A percentile compares a stretch with the other conserved stretches of the same genome.
Conservation (phyloP, 2,888 invertebrate species). For the Gandaritis pyraliata region DNA sequence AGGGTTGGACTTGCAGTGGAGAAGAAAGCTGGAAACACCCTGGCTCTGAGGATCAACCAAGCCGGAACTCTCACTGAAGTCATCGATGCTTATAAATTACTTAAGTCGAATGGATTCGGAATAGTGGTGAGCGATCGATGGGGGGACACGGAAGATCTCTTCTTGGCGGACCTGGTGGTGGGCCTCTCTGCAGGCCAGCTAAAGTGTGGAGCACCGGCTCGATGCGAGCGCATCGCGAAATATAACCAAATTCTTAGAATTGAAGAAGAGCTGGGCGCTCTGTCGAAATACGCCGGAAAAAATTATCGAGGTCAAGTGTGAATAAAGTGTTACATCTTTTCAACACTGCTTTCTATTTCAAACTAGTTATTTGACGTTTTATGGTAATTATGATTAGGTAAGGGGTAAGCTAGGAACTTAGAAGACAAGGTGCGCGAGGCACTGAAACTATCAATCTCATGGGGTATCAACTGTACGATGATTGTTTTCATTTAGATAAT, state of each 20-base stretch:
- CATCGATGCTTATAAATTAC: slow-evolving; percentile 95
- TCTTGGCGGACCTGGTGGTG: slow-evolving; percentile 98
- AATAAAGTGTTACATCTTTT: slow-evolving; percentile 2
- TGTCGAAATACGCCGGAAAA: slow-evolving; percentile 96
- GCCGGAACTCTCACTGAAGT: slow-evolving; percentile 98
- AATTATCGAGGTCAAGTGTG: slow-evolving; percentile 89
- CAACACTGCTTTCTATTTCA: not conserved
- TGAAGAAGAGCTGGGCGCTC: slow-evolving; percentile 97
- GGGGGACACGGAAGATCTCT: slow-evolving; percentile 99
- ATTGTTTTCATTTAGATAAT: no score
- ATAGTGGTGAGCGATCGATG: slow-evolving; percentile 82
- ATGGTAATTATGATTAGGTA: no score
- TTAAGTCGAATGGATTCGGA: slow-evolving; percentile 99
- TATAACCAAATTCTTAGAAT: slow-evolving; percentile 99
- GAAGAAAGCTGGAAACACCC: slow-evolving; percentile 97
- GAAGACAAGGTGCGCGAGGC: no score
- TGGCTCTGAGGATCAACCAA: slow-evolving; percentile 97
- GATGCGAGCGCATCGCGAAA: slow-evolving; percentile 97
- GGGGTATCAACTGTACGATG: no score
- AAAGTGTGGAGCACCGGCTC: slow-evolving; percentile 98
- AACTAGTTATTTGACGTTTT: no score
- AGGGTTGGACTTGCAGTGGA: slow-evolving; percentile 96
- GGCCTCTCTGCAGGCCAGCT: slow-evolving; percentile 99
- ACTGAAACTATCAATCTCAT: no score
- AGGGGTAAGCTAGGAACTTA: no score